Conservation (phyloP, 2,113 vertebrate species). For the Cyphomyrus discorhynchus region DNA sequence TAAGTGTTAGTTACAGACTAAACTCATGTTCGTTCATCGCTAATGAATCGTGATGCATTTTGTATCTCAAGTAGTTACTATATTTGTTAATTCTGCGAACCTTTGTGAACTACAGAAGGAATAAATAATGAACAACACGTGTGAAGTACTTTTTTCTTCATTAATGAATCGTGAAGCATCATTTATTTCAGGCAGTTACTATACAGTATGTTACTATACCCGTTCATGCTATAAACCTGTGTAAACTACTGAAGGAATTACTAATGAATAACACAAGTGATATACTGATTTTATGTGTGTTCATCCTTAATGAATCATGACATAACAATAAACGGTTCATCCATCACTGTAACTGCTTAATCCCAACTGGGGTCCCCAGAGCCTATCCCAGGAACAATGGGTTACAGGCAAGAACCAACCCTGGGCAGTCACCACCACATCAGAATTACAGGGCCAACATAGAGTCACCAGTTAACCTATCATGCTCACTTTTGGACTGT, state of each 20-base stretch:
- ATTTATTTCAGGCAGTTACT: too few species aligned
- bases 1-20: neutral
- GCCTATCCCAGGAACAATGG: too few species aligned
- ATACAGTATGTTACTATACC: neutral
- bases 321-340: neutral
- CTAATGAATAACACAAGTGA: neutral
- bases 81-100: neutral
- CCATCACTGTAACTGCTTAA: too few species aligned
- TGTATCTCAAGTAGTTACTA: neutral
- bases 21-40: neutral
- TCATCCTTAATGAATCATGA: neutral
- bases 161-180: neutral
- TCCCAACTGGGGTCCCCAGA: too few species aligned
- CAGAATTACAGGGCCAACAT: too few species aligned
- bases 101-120: neutral
- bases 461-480: too few species aligned
- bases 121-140: neutral
- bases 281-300: neutral
- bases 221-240: neutral
- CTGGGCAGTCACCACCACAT: too few species aligned
- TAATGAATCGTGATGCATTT: neutral
- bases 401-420: too few species aligned
- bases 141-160: neutral
- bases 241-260: neutral
- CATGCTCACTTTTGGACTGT: too few species aligned